A percentile compares a stretch with the other conserved stretches of the same genome.
Evolutionary conservation across 2,888 invertebrate genomes (phyloP).

Genomic region (Clanis bilineata): DNA sequence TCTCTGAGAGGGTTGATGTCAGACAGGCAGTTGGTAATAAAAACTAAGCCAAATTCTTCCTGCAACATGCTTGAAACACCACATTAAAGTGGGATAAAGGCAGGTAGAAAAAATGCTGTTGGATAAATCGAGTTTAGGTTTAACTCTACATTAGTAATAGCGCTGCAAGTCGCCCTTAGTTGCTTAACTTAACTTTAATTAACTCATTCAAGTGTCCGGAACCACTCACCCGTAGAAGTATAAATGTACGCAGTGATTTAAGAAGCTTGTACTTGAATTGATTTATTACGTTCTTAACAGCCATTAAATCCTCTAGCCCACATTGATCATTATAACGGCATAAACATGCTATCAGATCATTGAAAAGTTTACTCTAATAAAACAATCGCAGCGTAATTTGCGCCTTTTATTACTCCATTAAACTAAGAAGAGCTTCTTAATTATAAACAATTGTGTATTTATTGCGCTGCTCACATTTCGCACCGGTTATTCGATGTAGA

Average conservation of each 20-base stretch:
- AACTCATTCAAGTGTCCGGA: not conserved
- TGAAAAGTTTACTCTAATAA: constrained; percentile 41
- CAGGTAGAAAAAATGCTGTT: too few relatives aligned
- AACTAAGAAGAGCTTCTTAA: constrained; percentile 62
- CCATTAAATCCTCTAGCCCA: constrained; percentile 15
- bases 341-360: constrained; percentile 30
- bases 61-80: too few relatives aligned
- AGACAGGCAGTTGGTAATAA: too few relatives aligned
- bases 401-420: constrained; percentile 67
- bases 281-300: constrained; percentile 16
- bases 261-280: constrained; percentile 12
- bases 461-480: constrained; percentile 50
- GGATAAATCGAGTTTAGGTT: too few relatives aligned
- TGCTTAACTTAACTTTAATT: too few relatives aligned
- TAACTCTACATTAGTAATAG: too few relatives aligned
- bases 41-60: too few relatives aligned
- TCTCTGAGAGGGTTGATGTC: too few relatives aligned
- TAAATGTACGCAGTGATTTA: constrained; percentile 1
- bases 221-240: not conserved
- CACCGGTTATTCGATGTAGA: constrained; percentile 16
- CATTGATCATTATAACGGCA: constrained; percentile 22
- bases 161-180: too few relatives aligned
- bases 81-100: too few relatives aligned
- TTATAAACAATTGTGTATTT: constrained; percentile 68
- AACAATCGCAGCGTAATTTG: constrained; percentile 57